Conservation (phyloP, 1,140 invertebrate genomes). For the Tetragnatha versicolor region DNA sequence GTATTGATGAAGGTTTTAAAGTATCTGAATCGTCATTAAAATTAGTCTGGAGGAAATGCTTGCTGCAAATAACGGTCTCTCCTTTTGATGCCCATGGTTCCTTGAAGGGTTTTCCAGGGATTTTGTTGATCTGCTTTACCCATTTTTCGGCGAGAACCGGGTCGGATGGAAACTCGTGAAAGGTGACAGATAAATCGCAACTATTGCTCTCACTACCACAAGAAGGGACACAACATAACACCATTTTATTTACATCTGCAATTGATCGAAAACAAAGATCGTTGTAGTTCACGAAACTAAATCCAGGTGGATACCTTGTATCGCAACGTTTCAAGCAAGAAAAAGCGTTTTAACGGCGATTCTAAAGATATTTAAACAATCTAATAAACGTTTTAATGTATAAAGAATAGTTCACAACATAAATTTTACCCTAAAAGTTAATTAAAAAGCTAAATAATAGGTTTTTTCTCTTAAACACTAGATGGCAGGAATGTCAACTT, state of each 20-base stretch:
- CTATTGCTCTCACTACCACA: constrained; percentile 22
- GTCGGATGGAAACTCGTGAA: constrained; percentile 49
- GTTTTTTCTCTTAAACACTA: too few relatives aligned
- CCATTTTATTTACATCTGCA: constrained; percentile 31
- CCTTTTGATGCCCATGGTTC: not conserved
- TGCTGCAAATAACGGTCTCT: constrained; percentile 29
- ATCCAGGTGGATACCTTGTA: constrained; percentile 16
- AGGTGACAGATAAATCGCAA: constrained; percentile 26
- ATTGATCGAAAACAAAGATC: not conserved
- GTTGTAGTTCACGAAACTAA: constrained; percentile 5
- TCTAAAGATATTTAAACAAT: too few relatives aligned
- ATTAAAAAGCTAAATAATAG: too few relatives aligned
- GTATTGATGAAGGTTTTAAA: constrained; percentile 29
- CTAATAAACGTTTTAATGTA: too few relatives aligned
- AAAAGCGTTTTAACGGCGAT: too few relatives aligned
- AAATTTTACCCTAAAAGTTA: too few relatives aligned
- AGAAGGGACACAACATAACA: constrained; percentile 44
- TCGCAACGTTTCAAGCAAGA: not conserved
- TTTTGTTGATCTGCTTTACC: constrained; percentile 41
- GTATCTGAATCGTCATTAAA: constrained; percentile 36
- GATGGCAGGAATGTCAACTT: too few relatives aligned
- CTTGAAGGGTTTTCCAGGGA: constrained; percentile 20
- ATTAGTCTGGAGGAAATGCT: constrained; percentile 38
- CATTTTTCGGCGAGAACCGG: constrained; percentile 47
- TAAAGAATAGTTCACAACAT: too few relatives aligned